Percentiles rank a stretch among this genome's conserved stretches.
These are phyloP conservation scores for Porites rus DNA, from an alignment of 92 coral and sea anemone genomes.

Conservation along the genomic window DNA sequence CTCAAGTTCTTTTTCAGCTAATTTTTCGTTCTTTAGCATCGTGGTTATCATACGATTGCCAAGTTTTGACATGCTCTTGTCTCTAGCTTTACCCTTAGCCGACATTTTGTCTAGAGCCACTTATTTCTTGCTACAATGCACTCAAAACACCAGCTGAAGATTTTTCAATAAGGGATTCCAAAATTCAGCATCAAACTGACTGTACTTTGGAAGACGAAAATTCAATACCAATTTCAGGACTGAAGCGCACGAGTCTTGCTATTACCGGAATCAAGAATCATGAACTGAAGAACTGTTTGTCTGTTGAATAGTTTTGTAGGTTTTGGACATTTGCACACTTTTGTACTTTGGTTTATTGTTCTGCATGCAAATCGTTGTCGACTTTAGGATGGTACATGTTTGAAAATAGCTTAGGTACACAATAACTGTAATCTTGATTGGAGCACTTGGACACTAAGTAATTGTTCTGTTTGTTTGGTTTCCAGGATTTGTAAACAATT, in stretches of 20 bases:
- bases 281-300: neutral
- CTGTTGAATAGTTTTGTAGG: neutral
- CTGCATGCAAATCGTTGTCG: conserved; percentile 26
- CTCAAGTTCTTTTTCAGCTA: conserved; percentile 84
- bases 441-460: neutral
- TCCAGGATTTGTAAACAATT: conserved; percentile 37
- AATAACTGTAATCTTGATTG: conserved; percentile 12
- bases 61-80: conserved; percentile 61
- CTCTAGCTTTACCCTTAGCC: conserved; percentile 63
- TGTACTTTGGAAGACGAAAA: neutral
- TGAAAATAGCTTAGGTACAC: conserved; percentile 31
- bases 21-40: conserved; percentile 66
- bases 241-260: no score
- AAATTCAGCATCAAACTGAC: neutral
- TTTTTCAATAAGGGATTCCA: neutral
- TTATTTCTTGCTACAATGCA: neutral
- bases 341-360: conserved; percentile 7
- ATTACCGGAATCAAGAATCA: neutral
- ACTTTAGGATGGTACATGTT: conserved; percentile 3
- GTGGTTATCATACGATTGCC: conserved; percentile 68
- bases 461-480: conserved; percentile 31
- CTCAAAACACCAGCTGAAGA: neutral
- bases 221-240: neutral
- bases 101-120: conserved; percentile 6
- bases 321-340: conserved; percentile 4